phyloP scores from a whole-genome alignment of 2,888 invertebrate genomes.

The Tachina grossa region DNA sequence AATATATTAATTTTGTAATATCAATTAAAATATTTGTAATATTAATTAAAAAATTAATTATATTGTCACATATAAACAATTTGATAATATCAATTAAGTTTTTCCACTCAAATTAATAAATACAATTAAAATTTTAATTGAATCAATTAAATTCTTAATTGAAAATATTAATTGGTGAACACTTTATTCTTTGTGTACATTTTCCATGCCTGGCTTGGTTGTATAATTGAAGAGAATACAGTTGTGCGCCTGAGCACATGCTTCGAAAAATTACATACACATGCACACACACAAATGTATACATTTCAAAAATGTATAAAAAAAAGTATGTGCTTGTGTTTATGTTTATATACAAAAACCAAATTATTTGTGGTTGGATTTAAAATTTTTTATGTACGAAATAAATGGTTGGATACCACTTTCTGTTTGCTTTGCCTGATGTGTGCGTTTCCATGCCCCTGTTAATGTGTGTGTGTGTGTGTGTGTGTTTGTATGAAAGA shows the following conservation, averaged over 20 bases:
- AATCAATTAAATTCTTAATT: too few species aligned
- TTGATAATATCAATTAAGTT: too few species aligned
- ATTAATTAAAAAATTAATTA: too few species aligned
- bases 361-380: slow-evolving; percentile 57
- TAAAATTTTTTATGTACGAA: slow-evolving; percentile 28
- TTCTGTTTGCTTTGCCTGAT: neutral
- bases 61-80: too few species aligned
- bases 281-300: too few species aligned
- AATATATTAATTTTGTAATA: too few species aligned
- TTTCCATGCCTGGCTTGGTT: neutral
- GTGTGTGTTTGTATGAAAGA: neutral
- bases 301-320: neutral
- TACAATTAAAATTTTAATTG: too few species aligned
- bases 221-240: slow-evolving; percentile 3
- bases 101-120: too few species aligned
- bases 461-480: neutral
- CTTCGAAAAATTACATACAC: neutral
- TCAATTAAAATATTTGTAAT: too few species aligned
- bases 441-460: neutral
- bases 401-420: slow-evolving; percentile 45
- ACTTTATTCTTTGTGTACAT: too few species aligned
- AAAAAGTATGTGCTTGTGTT: neutral
- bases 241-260: slow-evolving; percentile 54
- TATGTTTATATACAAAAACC: slow-evolving; percentile 27
- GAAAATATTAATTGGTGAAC: too few species aligned